A percentile compares a stretch with the other conserved stretches of the same genome.
These are phyloP conservation scores for Fratercula arctica DNA, from an alignment of 2,797 vertebrate genomes.

Conservation along the genomic window DNA sequence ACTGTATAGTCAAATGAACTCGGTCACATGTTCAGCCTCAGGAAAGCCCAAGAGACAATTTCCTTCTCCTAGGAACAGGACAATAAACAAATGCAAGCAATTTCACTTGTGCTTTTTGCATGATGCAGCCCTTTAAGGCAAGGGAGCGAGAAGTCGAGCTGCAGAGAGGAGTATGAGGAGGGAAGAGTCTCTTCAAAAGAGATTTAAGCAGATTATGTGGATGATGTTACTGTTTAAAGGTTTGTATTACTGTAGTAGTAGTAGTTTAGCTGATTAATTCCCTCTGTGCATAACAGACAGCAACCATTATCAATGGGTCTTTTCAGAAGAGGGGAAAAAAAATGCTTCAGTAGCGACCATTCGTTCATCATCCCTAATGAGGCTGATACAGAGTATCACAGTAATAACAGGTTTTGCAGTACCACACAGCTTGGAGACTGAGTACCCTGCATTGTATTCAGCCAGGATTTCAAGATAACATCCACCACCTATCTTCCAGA, in stretches of 20 bases:
- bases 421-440: not conserved
- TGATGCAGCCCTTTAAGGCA: not conserved
- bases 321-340: not conserved
- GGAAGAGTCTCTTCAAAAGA: not conserved
- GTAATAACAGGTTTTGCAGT: conserved; percentile 26
- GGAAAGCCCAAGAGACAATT: not conserved
- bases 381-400: not conserved
- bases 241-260: not conserved
- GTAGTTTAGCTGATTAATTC: not conserved
- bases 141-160: not conserved
- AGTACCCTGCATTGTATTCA: conserved; percentile 42
- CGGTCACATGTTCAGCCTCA: not conserved
- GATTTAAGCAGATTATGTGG: not conserved
- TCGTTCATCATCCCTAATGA: conserved; percentile 55
- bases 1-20: not conserved
- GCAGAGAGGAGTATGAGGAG: not conserved
- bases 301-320: not conserved
- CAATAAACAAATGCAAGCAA: not conserved
- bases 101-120: not conserved
- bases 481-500: not conserved
- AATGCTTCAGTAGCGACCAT: not conserved
- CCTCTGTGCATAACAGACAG: not conserved
- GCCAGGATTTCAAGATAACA: conserved; percentile 10
- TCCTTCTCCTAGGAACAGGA: not conserved
- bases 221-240: not conserved